Percentiles rank a stretch among this genome's conserved stretches.
phyloP scores from a whole-genome alignment of 2,113 vertebrate species.

The Tenebrosternarchus preto region DNA sequence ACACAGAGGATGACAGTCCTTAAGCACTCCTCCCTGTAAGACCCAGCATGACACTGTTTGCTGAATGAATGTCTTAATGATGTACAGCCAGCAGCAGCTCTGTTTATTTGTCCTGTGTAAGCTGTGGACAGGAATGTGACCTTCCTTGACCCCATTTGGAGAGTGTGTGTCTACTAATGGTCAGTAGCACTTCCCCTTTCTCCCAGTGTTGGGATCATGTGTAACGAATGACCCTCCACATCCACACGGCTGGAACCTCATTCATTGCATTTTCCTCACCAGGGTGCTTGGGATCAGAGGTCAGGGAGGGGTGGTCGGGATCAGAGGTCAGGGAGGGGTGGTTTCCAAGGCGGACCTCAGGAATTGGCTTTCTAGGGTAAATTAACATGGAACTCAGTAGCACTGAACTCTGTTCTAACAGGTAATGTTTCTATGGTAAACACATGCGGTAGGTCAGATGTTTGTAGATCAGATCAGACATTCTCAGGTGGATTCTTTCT shows the following conservation, averaged over 20 bases:
- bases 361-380: too few relatives aligned
- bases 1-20: too few relatives aligned
- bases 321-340: constrained; percentile 2
- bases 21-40: background rate
- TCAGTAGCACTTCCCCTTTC: background rate
- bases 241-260: background rate
- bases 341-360: constrained; percentile 11
- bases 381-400: too few relatives aligned
- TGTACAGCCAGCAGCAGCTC: background rate
- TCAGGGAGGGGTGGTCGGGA: constrained; percentile 6
- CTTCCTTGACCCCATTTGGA: background rate
- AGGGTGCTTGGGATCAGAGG: constrained; percentile 1
- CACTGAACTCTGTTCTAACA: too few relatives aligned
- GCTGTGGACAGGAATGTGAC: background rate
- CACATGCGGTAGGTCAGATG: background rate
- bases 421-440: background rate
- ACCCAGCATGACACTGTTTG: background rate
- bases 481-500: background rate
- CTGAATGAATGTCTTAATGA: constrained; percentile 2
- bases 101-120: background rate
- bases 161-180: background rate
- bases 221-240: background rate
- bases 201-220: background rate
- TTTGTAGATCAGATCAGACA: background rate
- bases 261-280: constrained; percentile 7